phyloP scores from a whole-genome alignment of 2,797 vertebrate genomes.

The Podarcis lilfordi region DNA sequence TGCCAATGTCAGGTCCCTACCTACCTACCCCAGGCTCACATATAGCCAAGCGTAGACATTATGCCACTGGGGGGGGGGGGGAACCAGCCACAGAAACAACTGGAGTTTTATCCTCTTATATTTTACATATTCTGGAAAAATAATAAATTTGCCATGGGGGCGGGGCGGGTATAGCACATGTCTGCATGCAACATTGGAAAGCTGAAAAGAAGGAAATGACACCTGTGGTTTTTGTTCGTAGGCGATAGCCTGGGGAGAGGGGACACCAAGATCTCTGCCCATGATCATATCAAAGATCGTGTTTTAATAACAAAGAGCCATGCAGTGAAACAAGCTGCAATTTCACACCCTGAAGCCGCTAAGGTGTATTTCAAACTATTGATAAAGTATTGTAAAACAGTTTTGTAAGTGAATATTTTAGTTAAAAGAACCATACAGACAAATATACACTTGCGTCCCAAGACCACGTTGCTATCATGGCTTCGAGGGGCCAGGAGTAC shows the following conservation, averaged over 20 bases:
- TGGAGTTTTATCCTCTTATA: slow-evolving; percentile 18
- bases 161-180: too few relatives aligned
- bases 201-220: neutral
- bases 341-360: neutral
- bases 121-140: neutral
- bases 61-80: neutral
- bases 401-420: neutral
- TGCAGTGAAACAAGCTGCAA: neutral
- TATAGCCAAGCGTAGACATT: neutral
- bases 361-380: neutral
- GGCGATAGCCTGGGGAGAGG: too few relatives aligned
- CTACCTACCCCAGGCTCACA: neutral
- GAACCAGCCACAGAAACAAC: neutral
- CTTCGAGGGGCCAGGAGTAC: neutral
- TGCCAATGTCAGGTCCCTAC: neutral
- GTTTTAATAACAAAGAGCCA: neutral
- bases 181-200: neutral
- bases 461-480: too few relatives aligned
- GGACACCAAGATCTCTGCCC: too few relatives aligned
- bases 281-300: neutral
- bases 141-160: neutral
- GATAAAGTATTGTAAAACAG: neutral
- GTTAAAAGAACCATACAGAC: neutral
- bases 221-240: too few relatives aligned
- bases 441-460: too few relatives aligned